Evolutionary conservation across 2,888 invertebrate species (phyloP).

Genomic region (Caenorhabditis becei): DNA sequence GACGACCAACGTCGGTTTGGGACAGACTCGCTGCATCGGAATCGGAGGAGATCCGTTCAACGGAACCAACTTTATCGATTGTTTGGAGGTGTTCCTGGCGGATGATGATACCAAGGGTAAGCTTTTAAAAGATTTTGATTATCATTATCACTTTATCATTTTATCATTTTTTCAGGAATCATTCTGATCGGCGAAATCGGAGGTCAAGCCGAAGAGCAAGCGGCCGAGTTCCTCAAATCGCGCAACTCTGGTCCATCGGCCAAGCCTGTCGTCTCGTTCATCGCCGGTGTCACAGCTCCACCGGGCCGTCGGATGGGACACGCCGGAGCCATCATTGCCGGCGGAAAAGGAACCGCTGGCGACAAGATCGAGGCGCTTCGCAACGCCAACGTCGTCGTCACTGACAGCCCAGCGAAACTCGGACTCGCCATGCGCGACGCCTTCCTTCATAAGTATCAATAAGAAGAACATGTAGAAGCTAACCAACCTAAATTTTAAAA

Average conservation of each 20-base stretch:
- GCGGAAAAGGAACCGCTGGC: constrained; percentile 74
- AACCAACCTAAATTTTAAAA: background rate
- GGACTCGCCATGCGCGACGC: constrained; percentile 68
- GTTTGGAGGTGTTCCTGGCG: constrained; percentile 71
- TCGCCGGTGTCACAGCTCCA: constrained; percentile 98
- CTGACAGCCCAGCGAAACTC: constrained; percentile 72
- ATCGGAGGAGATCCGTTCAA: constrained; percentile 99
- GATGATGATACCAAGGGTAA: constrained; percentile 91
- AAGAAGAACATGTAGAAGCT: constrained; percentile 3
- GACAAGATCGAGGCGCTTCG: constrained; percentile 75
- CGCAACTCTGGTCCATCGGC: constrained; percentile 85
- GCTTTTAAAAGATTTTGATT: too few relatives aligned
- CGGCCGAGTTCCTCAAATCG: constrained; percentile 89
- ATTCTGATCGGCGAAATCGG: constrained; percentile 99
- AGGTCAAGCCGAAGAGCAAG: constrained; percentile 96
- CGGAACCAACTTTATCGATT: constrained; percentile 99
- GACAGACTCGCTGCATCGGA: constrained; percentile 88
- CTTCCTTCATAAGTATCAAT: too few relatives aligned
- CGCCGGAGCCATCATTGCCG: constrained; percentile 74
- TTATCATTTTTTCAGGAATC: constrained; percentile 83
- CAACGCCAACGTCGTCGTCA: constrained; percentile 72
- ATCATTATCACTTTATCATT: too few relatives aligned
- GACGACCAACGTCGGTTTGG: constrained; percentile 88
- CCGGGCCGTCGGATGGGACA: constrained; percentile 73
- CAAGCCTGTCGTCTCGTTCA: constrained; percentile 98